Evolutionary conservation across 2,888 invertebrate species (phyloP).

Genomic region (Helobdella robusta): DNA sequence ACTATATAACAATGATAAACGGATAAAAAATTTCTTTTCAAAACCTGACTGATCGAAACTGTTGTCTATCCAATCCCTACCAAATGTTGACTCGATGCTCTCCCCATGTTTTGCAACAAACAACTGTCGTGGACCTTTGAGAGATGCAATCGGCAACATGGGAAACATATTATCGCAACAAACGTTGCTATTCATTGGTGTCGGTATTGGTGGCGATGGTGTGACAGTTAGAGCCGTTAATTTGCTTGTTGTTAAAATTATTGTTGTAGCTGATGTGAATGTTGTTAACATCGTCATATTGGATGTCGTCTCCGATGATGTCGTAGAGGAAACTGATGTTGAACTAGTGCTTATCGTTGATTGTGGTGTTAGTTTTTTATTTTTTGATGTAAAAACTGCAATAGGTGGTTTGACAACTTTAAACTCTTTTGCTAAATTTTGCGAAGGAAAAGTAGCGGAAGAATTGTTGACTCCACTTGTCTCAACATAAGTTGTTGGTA

Average conservation of each 20-base stretch:
- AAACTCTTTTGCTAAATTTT: background rate
- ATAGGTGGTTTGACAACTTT: slow-evolving; percentile 18
- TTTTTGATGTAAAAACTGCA: slow-evolving; percentile 22
- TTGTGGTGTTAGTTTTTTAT: slow-evolving; percentile 1
- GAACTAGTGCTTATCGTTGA: background rate
- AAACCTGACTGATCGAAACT: slow-evolving; percentile 61
- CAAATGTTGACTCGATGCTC: slow-evolving; percentile 85
- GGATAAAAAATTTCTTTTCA: too few relatives aligned
- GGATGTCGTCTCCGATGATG: background rate
- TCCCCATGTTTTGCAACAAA: slow-evolving; percentile 82
- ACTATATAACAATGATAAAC: too few relatives aligned
- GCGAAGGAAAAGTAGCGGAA: too few relatives aligned
- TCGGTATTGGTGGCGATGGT: background rate
- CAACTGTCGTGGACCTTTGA: slow-evolving; percentile 46
- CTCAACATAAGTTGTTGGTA: slow-evolving; percentile 5
- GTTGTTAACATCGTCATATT: background rate
- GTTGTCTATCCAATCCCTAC: slow-evolving; percentile 68
- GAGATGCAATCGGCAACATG: slow-evolving; percentile 11
- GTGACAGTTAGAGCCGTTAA: background rate
- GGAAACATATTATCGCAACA: slow-evolving; percentile 20
- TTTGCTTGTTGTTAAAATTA: slow-evolving; percentile 8
- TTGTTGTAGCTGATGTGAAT: background rate
- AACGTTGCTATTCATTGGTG: background rate
- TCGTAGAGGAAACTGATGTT: background rate
- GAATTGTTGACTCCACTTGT: too few relatives aligned